A percentile compares a stretch with the other conserved stretches of the same genome.
These are phyloP conservation scores for Jaculus jaculus DNA, from an alignment of 2,113 vertebrate genomes.

Conservation along the genomic window DNA sequence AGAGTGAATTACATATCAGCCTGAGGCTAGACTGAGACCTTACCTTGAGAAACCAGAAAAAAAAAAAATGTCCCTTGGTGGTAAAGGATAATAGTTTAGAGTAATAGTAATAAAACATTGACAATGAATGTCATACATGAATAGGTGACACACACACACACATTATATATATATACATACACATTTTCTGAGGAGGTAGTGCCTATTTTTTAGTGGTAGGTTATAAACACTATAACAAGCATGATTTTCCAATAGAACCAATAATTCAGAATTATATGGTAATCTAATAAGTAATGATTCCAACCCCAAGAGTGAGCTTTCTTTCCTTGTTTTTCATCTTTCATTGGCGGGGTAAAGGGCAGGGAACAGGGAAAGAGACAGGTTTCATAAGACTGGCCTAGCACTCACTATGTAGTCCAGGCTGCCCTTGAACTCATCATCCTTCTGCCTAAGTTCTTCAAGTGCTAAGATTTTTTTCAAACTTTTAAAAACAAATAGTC, in stretches of 20 bases:
- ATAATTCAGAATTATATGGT: not conserved
- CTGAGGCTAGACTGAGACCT: no score
- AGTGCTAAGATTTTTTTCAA: not conserved
- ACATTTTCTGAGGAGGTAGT: not conserved
- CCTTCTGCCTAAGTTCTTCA: not conserved
- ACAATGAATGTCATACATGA: not conserved
- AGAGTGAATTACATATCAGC: no score
- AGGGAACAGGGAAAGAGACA: no score
- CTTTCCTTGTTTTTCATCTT: no score
- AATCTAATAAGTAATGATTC: not conserved
- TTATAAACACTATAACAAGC: not conserved
- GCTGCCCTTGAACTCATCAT: not conserved
- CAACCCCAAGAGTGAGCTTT: not conserved
- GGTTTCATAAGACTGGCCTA: no score
- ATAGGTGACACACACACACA: not conserved
- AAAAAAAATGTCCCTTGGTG: not conserved
- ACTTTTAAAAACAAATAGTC: not conserved
- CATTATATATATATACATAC: no score
- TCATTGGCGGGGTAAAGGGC: no score
- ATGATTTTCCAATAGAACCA: not conserved
- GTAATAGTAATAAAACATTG: not conserved
- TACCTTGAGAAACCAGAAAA: no score
- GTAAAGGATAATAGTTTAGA: not conserved
- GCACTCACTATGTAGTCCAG: no score
- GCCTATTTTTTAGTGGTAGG: not conserved